Conservation (phyloP, 2,888 invertebrate genomes). For the Eutolmus rufibarbis region DNA sequence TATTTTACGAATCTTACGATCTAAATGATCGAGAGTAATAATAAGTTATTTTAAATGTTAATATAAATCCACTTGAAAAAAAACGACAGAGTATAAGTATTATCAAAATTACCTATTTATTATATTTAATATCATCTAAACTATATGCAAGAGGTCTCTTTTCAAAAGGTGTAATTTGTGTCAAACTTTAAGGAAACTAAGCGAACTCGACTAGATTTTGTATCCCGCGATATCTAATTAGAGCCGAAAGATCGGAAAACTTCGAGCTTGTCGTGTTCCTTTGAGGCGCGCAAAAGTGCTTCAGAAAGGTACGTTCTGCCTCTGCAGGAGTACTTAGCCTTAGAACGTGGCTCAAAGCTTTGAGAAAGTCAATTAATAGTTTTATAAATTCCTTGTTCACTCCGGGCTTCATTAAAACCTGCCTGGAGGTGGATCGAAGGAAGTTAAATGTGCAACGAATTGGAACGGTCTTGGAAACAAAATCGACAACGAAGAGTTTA, state of each 20-base stretch:
- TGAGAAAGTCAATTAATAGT: not conserved
- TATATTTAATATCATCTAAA: too few species aligned
- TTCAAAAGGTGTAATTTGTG: not conserved
- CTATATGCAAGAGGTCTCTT: not conserved
- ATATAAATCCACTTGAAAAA: too few species aligned
- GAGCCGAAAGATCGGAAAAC: not conserved
- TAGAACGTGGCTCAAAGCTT: not conserved
- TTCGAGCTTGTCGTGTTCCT: not conserved
- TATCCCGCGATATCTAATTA: not conserved
- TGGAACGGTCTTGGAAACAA: not conserved
- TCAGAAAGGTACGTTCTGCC: not conserved
- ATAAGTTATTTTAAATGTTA: too few species aligned
- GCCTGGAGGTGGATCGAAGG: not conserved
- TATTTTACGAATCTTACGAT: too few species aligned
- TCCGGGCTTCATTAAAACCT: not conserved
- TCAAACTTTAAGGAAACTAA: not conserved
- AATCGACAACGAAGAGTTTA: not conserved
- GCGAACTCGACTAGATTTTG: not conserved
- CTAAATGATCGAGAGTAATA: too few species aligned
- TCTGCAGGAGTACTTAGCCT: not conserved
- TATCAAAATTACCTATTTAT: not conserved
- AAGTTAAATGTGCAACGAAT: not conserved
- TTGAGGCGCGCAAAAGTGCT: not conserved
- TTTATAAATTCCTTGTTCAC: not conserved
- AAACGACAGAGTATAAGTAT: not conserved